A percentile compares a stretch with the other conserved stretches of the same genome.
These are phyloP conservation scores for Drosophila pseudoananassae DNA, from an alignment of 1,140 invertebrate genomes.

Conservation along the genomic window DNA sequence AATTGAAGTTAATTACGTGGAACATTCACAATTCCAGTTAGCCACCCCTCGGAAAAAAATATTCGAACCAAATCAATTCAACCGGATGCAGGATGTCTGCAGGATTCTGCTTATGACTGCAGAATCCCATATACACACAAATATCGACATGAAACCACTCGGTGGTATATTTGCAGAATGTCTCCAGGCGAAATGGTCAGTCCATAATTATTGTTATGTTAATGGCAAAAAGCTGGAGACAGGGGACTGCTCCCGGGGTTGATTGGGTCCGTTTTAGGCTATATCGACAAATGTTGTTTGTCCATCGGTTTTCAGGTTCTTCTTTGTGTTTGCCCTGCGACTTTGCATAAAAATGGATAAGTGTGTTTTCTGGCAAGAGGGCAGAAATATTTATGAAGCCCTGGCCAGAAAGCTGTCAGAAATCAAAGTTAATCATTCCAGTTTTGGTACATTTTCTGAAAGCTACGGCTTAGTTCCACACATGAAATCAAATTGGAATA, in stretches of 20 bases:
- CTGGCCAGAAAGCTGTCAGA: conserved; percentile 1
- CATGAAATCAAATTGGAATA: neutral
- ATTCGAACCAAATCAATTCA: conserved; percentile 64
- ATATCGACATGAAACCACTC: neutral
- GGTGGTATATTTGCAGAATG: conserved; percentile 55
- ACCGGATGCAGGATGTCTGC: conserved; percentile 74
- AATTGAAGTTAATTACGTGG: conserved; percentile 76
- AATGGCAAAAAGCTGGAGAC: conserved; percentile 39
- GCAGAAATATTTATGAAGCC: conserved; percentile 26
- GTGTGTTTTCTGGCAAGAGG: neutral
- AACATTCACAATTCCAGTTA: conserved; percentile 47
- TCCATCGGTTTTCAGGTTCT: conserved; percentile 61
- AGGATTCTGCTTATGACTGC: conserved; percentile 71
- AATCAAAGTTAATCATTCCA: conserved; percentile 14
- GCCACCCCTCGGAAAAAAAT: conserved; percentile 17
- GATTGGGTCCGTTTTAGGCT: conserved; percentile 21
- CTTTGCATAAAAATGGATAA: conserved; percentile 72
- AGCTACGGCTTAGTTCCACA: neutral
- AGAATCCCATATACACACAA: conserved; percentile 27
- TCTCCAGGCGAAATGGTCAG: conserved; percentile 61
- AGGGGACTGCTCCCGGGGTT: conserved; percentile 42
- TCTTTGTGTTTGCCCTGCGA: conserved; percentile 59
- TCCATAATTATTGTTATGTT: conserved; percentile 79
- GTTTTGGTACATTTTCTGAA: neutral
- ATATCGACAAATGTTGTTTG: conserved; percentile 54